A percentile compares a stretch with the other conserved stretches of the same genome.
These are phyloP conservation scores for Oscheius sp. DNA, from an alignment of 2,888 invertebrate species.

Conservation along the genomic window DNA sequence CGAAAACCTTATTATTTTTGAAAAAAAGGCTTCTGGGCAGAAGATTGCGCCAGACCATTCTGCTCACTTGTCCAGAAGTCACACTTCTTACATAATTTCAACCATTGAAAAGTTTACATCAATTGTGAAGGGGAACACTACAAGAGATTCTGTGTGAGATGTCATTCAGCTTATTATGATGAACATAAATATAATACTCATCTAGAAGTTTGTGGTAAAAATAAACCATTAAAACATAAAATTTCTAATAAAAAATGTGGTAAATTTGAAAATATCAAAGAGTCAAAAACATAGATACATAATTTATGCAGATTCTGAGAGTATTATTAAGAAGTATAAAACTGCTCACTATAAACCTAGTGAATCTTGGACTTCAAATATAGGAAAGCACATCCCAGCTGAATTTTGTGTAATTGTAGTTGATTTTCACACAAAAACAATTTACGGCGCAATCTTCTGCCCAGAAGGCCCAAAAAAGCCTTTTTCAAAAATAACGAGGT, in stretches of 20 bases:
- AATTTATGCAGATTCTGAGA: conserved; percentile 9
- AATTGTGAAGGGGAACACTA: not conserved
- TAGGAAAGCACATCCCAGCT: too few species aligned
- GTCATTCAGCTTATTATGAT: not conserved
- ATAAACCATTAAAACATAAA: not conserved
- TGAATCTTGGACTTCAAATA: conserved; percentile 37
- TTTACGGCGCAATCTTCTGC: too few species aligned
- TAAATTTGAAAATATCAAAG: not conserved
- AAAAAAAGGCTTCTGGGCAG: too few species aligned
- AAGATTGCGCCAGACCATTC: too few species aligned
- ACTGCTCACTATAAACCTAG: conserved; percentile 23
- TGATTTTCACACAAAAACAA: conserved; percentile 34
- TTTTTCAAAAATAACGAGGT: too few species aligned
- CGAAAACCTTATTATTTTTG: too few species aligned
- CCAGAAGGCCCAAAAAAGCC: too few species aligned
- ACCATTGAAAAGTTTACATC: too few species aligned
- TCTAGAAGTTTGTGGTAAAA: not conserved
- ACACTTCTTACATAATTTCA: too few species aligned
- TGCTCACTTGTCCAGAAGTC: too few species aligned
- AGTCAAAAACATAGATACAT: not conserved
- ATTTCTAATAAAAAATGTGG: not conserved
- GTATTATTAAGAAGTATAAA: conserved; percentile 33
- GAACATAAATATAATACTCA: not conserved
- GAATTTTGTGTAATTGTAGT: conserved; percentile 42
- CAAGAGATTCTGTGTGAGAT: not conserved